Base-by-base conservation (phyloP, 2,888 invertebrate species). In the Andrena bicolor region DNA sequence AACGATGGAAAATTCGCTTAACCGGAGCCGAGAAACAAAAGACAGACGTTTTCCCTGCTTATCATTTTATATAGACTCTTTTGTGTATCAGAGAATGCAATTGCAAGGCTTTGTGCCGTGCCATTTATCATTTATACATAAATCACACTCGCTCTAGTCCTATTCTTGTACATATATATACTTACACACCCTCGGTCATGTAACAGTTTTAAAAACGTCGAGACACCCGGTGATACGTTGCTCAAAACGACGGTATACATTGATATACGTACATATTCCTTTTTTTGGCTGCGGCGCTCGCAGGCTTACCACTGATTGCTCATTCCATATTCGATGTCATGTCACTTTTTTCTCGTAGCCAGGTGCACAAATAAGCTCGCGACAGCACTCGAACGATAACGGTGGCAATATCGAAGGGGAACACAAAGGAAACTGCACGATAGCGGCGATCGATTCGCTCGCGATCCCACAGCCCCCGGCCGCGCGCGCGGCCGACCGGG, bases 251-350 rank as follows among this genome's bases (percentile, higher is more conserved):
- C 78, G 61, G 32, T 53, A 88, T 90, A 90, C 86, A 84, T 86
- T 82, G 88, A 86, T 86, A 20, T 63, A 20, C 41, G 23, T 66
- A 30, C 28, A 20, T 30, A 87, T 80, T 48, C 48, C 87, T 81
- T 80, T 48, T 73, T 91, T 92, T 91, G 90, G 92, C 91, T 91
- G 92, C 92, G 93, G 88, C 93, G 93, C 93, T 93, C 93, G 92
- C 93, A 92, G 91, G 93, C 93, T 93, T 92, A 93, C 93, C 93
- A 92, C 93, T 93, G 90, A 91, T 93, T 93, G 93, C 93, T 93
- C 92, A 90, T 92, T 92, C 86, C 86, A 87, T 56, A 56, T 89
- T 90, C 88, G 89, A 88, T 85, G 78, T 88, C 91, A 91, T 89
- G 83, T 78, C 83, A 86, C 88, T 85, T 78, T 82, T 56, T 60